Conservation (phyloP, 2,113 vertebrate genomes). For the Callithrix jacchus region DNA sequence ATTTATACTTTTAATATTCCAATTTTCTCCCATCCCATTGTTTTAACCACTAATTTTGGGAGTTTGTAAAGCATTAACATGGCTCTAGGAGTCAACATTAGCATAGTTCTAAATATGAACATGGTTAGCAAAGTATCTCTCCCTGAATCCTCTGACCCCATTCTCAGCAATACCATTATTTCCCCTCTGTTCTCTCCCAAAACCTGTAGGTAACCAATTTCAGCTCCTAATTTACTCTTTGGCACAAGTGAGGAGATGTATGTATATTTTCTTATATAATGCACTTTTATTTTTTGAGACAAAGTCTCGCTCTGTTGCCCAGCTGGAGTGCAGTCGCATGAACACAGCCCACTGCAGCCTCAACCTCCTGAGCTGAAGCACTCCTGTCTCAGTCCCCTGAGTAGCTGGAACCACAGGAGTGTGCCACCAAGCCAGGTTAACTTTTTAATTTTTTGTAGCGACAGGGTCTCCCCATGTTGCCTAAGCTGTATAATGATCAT, state of each 20-base stretch:
- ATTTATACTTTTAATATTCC: background rate
- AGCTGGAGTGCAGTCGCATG: too few species aligned
- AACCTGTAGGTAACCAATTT: background rate
- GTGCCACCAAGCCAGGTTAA: too few species aligned
- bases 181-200: background rate
- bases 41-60: background rate
- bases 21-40: background rate
- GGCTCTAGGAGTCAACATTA: background rate
- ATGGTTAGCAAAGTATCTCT: background rate
- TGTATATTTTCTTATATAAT: background rate
- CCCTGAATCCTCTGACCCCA: too few species aligned
- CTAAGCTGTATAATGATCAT: background rate
- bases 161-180: background rate
- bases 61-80: background rate
- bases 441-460: too few species aligned
- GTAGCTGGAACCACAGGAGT: too few species aligned
- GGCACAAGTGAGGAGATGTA: background rate
- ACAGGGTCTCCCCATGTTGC: too few species aligned
- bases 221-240: background rate
- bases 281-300: too few species aligned
- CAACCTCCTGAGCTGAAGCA: too few species aligned
- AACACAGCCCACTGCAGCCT: too few species aligned
- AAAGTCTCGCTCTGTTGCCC: too few species aligned
- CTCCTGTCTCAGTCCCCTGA: too few species aligned
- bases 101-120: background rate